Evolutionary conservation across 2,797 vertebrate species (phyloP).

Genomic region (Dallia pectoralis): DNA sequence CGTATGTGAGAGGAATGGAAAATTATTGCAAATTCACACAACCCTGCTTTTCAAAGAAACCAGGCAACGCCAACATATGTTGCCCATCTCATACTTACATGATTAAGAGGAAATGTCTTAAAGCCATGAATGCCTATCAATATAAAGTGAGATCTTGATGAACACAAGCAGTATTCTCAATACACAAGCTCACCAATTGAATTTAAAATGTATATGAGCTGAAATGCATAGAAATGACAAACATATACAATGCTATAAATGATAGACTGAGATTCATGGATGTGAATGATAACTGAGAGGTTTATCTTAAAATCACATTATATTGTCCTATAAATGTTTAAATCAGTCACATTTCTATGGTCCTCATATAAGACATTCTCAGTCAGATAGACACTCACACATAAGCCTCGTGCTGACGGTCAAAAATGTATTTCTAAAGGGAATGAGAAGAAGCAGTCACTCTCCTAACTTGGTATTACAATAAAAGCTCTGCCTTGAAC

Average conservation of each 20-base stretch:
- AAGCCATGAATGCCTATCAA: not conserved
- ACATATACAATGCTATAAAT: not conserved
- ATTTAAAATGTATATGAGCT: not conserved
- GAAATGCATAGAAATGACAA: not conserved
- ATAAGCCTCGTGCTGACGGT: not conserved
- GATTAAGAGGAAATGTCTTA: not conserved
- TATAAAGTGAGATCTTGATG: too few species aligned
- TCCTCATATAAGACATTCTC: slow-evolving; percentile 17
- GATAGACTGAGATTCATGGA: not conserved
- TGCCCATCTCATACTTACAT: slow-evolving; percentile 29
- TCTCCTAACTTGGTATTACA: not conserved
- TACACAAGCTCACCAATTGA: not conserved
- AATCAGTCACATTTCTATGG: slow-evolving; percentile 9
- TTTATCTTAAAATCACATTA: not conserved
- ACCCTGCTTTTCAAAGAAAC: slow-evolving; percentile 52
- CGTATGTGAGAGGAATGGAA: slow-evolving; percentile 52
- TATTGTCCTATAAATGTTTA: slow-evolving; percentile 10
- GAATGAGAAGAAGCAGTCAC: not conserved
- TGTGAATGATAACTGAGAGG: not conserved
- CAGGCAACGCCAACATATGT: slow-evolving; percentile 47
- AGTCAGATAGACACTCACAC: not conserved
- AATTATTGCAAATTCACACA: slow-evolving; percentile 57
- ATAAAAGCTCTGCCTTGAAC: not conserved
- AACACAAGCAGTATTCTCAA: not conserved
- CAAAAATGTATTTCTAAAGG: not conserved